Conservation (phyloP, 2,888 invertebrate genomes). For the Operophtera brumata region DNA sequence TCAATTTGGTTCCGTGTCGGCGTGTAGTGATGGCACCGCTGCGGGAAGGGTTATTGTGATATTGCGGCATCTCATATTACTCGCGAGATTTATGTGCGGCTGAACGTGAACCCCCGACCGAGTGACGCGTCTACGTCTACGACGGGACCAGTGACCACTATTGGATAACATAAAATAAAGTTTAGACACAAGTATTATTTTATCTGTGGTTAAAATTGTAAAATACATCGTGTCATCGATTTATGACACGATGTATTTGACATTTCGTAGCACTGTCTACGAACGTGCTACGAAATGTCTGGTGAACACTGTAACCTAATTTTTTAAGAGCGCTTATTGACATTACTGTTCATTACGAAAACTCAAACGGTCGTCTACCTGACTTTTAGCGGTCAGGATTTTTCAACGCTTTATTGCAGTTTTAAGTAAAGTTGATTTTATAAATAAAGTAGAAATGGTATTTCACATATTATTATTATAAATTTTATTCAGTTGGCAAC, state of each 20-base stretch:
- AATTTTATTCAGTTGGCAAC: conserved; percentile 58
- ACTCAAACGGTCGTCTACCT: too few relatives aligned
- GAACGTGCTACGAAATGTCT: conserved; percentile 5
- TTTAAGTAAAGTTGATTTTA: too few relatives aligned
- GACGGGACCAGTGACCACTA: conserved; percentile 1
- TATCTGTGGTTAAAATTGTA: background rate
- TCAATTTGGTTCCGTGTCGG: conserved; percentile 46
- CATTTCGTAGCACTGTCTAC: conserved; percentile 4
- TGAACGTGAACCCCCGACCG: conserved; percentile 38
- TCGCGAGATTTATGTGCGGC: conserved; percentile 65
- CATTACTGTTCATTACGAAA: too few relatives aligned
- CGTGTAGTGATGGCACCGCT: conserved; percentile 44
- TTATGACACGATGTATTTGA: background rate
- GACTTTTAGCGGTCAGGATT: too few relatives aligned
- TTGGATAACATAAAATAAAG: conserved; percentile 1
- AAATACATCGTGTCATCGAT: too few relatives aligned
- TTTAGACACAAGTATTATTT: background rate
- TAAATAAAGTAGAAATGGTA: too few relatives aligned
- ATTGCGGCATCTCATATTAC: conserved; percentile 72
- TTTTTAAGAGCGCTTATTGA: too few relatives aligned
- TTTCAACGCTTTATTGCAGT: too few relatives aligned
- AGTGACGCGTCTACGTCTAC: conserved; percentile 20
- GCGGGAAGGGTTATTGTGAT: conserved; percentile 69
- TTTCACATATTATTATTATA: background rate
- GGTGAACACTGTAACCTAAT: too few relatives aligned